phyloP scores from a whole-genome alignment of 2,113 vertebrate genomes.

The Gallinago media region DNA sequence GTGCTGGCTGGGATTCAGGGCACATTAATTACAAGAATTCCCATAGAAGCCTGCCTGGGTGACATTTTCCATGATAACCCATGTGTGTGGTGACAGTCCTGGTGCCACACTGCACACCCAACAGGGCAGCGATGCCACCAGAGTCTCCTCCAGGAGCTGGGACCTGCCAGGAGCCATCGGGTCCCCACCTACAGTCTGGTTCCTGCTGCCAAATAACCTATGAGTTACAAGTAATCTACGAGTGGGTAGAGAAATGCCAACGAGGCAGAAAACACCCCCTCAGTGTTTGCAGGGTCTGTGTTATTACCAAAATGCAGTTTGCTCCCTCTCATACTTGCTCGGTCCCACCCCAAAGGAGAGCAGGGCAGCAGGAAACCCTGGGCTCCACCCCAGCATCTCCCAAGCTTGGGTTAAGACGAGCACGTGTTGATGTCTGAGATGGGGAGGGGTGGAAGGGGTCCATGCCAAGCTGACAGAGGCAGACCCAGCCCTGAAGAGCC shows the following conservation, averaged over 20 bases:
- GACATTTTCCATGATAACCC: background rate
- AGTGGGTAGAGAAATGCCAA: background rate
- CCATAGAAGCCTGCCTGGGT: background rate
- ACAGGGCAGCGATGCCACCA: background rate
- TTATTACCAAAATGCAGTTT: background rate
- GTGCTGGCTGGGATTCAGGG: background rate
- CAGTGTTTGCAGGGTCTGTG: rapidly evolving
- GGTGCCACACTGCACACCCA: background rate
- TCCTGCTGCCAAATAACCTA: background rate
- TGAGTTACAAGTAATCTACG: background rate
- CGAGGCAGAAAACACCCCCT: background rate
- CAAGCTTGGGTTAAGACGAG: background rate
- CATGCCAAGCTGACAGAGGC: rapidly evolving
- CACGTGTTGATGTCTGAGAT: rapidly evolving
- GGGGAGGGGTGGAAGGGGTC: background rate
- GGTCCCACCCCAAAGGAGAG: background rate
- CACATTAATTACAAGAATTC: background rate
- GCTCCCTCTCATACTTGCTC: background rate
- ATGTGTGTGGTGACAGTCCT: background rate
- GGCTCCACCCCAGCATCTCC: background rate
- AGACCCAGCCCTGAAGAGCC: background rate
- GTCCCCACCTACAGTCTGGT: background rate
- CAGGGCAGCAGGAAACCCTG: background rate
- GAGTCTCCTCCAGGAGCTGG: background rate
- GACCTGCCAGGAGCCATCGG: background rate